Percentiles rank a stretch among this genome's conserved stretches.
Conservation (phyloP, 2,888 invertebrate genomes). For the Sepiola atlantica region DNA sequence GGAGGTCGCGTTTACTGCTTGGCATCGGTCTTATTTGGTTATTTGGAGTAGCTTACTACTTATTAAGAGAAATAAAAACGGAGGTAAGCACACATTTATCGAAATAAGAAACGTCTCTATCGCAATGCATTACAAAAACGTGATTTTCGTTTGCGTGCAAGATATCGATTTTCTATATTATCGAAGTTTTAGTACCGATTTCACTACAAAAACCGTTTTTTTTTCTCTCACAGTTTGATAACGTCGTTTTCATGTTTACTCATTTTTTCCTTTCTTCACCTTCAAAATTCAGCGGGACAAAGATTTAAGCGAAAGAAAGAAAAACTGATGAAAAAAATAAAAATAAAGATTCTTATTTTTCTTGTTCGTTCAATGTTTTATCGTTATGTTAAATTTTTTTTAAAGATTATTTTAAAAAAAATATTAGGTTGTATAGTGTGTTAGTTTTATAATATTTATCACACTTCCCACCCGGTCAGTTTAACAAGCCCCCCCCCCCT, state of each 20-base stretch:
- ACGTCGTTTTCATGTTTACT: not conserved
- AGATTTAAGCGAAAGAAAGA: too few species aligned
- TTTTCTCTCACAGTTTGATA: not conserved
- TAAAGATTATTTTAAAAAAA: too few species aligned
- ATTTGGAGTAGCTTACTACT: constrained; percentile 43
- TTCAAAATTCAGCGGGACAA: not conserved
- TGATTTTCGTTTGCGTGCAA: too few species aligned
- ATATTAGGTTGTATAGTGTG: too few species aligned
- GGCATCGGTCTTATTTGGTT: constrained; percentile 43
- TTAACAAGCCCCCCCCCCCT: too few species aligned
- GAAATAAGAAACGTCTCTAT: not conserved
- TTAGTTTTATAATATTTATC: too few species aligned
- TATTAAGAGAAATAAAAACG: constrained; percentile 44
- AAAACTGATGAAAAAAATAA: not conserved
- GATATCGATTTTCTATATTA: not conserved
- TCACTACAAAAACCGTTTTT: not conserved
- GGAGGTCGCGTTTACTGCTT: constrained; percentile 41
- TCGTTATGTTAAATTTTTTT: too few species aligned
- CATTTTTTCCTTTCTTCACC: not conserved
- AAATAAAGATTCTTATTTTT: not conserved
- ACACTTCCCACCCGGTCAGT: too few species aligned
- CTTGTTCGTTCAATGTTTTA: too few species aligned
- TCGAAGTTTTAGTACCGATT: constrained; percentile 32
- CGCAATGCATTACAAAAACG: too few species aligned
- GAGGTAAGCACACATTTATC: constrained; percentile 25